Percentiles rank a stretch among this genome's conserved stretches.
Conservation (phyloP, 1,140 invertebrate genomes). For the Batillaria attramentaria region DNA sequence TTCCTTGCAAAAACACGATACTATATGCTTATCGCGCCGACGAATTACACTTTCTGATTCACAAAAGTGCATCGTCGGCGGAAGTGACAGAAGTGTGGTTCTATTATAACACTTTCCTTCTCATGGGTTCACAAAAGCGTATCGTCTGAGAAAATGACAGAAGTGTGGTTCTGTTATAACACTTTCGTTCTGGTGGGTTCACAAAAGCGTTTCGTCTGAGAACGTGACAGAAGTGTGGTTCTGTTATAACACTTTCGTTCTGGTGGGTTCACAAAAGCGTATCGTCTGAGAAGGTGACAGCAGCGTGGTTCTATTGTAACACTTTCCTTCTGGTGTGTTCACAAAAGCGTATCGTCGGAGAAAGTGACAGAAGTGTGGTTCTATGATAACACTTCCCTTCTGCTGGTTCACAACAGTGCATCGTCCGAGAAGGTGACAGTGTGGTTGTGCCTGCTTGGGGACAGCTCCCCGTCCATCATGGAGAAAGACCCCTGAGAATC, state of each 20-base stretch:
- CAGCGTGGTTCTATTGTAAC: background rate
- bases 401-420: conserved; percentile 1
- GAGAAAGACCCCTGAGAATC: background rate
- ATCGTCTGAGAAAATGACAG: background rate
- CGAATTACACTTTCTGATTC: background rate
- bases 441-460: background rate
- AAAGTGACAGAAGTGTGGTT: background rate
- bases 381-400: no score
- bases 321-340: background rate
- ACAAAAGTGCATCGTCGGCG: background rate
- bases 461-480: background rate
- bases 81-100: background rate
- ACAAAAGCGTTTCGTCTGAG: background rate
- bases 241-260: background rate
- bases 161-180: background rate
- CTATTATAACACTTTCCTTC: background rate
- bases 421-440: conserved; percentile 17
- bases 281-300: background rate
- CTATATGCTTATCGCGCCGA: background rate
- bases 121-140: background rate
- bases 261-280: background rate
- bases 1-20: background rate
- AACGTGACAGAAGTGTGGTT: background rate
- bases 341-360: background rate
- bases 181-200: background rate